phyloP scores from a whole-genome alignment of 2,113 vertebrate genomes.

The Cichladusa arquata region DNA sequence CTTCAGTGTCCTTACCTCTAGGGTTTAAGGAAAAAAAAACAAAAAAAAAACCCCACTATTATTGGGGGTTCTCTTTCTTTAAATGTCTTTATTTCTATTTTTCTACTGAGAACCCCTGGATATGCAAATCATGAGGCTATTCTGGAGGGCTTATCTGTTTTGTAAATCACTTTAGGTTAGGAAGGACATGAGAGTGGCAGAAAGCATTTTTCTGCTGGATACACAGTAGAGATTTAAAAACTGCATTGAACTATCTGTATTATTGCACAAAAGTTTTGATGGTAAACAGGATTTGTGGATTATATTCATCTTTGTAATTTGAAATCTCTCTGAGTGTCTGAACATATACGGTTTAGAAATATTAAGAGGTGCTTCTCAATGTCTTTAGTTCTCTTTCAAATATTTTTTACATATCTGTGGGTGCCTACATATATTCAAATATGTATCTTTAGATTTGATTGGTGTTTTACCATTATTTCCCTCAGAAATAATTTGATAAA shows the following conservation, averaged over 20 bases:
- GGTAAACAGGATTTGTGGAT: not conserved
- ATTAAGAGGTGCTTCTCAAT: accelerated
- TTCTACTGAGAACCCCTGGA: not conserved
- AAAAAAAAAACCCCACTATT: not conserved
- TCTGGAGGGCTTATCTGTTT: not conserved
- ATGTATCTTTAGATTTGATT: not conserved
- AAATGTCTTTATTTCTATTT: not conserved
- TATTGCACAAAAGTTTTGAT: not conserved
- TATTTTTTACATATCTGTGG: not conserved
- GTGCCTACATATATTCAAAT: not conserved
- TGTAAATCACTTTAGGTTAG: not conserved
- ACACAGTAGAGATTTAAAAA: not conserved
- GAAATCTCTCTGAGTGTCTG: not conserved
- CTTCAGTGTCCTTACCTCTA: not conserved
- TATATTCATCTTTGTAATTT: not conserved
- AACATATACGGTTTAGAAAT: not conserved
- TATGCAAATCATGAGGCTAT: not conserved
- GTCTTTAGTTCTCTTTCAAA: not conserved
- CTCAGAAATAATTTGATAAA: not conserved
- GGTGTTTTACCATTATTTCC: not conserved
- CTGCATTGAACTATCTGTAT: not conserved
- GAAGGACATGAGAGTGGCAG: not conserved
- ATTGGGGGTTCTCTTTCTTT: not conserved
- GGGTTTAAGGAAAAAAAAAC: not conserved
- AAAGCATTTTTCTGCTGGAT: not conserved